phyloP scores from a whole-genome alignment of 2,797 vertebrate genomes.

The Crax fasciolata region DNA sequence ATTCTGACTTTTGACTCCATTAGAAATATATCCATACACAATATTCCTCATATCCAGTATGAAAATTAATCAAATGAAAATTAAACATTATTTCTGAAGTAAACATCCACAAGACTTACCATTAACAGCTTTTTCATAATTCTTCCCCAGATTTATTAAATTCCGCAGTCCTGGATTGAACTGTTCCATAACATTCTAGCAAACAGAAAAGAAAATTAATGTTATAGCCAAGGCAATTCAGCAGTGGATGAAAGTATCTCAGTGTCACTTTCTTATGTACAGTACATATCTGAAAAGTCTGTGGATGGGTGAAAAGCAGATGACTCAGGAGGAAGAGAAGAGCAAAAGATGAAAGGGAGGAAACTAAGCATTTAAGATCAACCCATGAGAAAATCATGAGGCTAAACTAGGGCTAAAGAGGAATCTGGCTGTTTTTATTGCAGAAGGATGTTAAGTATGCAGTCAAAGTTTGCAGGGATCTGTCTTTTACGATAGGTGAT shows the following conservation, averaged over 20 bases:
- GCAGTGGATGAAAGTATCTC: neutral
- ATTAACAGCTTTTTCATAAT: slow-evolving; percentile 95
- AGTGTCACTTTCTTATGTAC: neutral
- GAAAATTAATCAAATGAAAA: neutral
- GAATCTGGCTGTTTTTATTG: neutral
- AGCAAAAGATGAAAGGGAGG: neutral
- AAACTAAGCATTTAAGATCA: neutral
- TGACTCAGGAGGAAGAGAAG: neutral
- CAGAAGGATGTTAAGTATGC: neutral
- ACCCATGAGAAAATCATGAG: neutral
- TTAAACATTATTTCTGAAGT: neutral
- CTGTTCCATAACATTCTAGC: slow-evolving; percentile 98
- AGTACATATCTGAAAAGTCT: neutral
- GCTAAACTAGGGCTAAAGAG: neutral
- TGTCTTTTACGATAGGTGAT: neutral
- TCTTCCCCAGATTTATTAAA: slow-evolving; percentile 97
- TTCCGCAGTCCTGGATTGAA: slow-evolving; percentile 96
- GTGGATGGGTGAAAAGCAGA: neutral
- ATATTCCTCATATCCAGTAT: neutral
- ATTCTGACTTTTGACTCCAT: neutral
- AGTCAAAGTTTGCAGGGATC: neutral
- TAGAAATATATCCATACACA: neutral
- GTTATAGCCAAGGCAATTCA: neutral
- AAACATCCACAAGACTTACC: slow-evolving; percentile 85
- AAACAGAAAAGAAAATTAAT: slow-evolving; percentile 58